Base-by-base conservation (phyloP, 2,113 vertebrate species). In the Suncus etruscus region DNA sequence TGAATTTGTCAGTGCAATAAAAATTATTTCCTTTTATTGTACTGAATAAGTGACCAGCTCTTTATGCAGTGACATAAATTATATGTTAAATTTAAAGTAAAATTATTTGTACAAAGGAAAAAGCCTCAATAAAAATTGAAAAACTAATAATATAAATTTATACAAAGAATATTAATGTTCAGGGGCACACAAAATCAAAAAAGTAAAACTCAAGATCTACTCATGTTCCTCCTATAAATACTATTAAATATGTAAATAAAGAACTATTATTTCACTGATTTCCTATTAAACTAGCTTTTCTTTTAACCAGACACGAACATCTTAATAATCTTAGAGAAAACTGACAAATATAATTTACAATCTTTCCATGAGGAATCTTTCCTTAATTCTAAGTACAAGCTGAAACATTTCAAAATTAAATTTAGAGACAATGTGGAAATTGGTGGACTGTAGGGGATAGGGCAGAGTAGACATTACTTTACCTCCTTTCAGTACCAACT, bases 1-100 rank as follows among this genome's bases (percentile, higher is more conserved):
- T 88, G 45, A 29, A n/a, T 88, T 78, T 72, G 74, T 89, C 72
- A 83, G 80, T 79, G 70, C 11, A 75, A 76, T 81, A 29, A 31
- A 81, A 65, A 27, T 63, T 7, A 94, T 68, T 90, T 83, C 14
- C 0, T 79, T 10, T 10, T 58, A 95, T 84, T 78, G 20, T 73
- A 39, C 1, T 85, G 20, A 11, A 32, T 61, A 61, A 61, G 58
- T 61, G 22, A 22, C 58, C 16, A 61, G 58, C 18, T 61, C 22
- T 61, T 6, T 61, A 20, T 61, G 18, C 5, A 16, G 3, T 61
- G 6, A 61, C 20, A 61, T 3, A 61, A 61, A 61, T 20, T 25
- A 68, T 10, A 68, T 27, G n/a, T 8, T 61, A 58, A 58, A 58
- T 58, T 58, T 5, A 61, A 61, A 61, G 58, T 61, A 12, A 54